These are phyloP conservation scores for Mesoligia furuncula DNA, from an alignment of 2,888 invertebrate species.

Conservation along the genomic window DNA sequence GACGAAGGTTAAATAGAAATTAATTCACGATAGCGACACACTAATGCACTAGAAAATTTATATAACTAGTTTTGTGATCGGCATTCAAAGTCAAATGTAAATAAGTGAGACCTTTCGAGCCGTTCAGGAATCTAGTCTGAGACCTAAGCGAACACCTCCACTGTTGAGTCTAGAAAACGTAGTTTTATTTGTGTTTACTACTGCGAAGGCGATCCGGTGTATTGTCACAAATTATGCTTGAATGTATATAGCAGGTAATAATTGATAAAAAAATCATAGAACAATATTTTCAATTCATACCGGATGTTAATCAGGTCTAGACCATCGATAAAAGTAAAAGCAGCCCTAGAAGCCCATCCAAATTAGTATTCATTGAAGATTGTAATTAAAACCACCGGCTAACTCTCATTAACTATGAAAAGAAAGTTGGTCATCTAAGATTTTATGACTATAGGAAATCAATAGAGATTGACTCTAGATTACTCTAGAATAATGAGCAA, in stretches of 20 bases:
- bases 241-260: slow-evolving; percentile 30
- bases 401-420: slow-evolving; percentile 17
- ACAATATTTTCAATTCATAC: slow-evolving; percentile 8
- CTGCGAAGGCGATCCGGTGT: slow-evolving; percentile 36
- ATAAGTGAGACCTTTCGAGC: slow-evolving; percentile 72
- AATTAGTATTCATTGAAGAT: slow-evolving; percentile 42
- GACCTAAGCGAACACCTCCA: slow-evolving; percentile 63
- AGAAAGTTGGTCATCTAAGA: slow-evolving; percentile 38
- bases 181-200: slow-evolving; percentile 49
- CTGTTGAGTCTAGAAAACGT: slow-evolving; percentile 42
- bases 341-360: slow-evolving; percentile 6
- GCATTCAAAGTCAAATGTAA: slow-evolving; percentile 77
- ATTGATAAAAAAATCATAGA: background rate
- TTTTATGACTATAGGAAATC: slow-evolving; percentile 39
- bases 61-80: slow-evolving; percentile 68
- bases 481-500: slow-evolving; percentile 20
- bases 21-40: slow-evolving; percentile 72
- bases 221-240: slow-evolving; percentile 26
- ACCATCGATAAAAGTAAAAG: slow-evolving; percentile 19
- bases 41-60: slow-evolving; percentile 73
- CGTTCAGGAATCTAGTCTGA: slow-evolving; percentile 70
- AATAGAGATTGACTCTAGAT: slow-evolving; percentile 18
- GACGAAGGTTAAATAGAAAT: slow-evolving; percentile 76
- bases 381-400: slow-evolving; percentile 24
- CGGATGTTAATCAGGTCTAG: slow-evolving; percentile 29